Evolutionary conservation across 2,888 invertebrate genomes (phyloP).

Genomic region (Drosophila stalkeri): DNA sequence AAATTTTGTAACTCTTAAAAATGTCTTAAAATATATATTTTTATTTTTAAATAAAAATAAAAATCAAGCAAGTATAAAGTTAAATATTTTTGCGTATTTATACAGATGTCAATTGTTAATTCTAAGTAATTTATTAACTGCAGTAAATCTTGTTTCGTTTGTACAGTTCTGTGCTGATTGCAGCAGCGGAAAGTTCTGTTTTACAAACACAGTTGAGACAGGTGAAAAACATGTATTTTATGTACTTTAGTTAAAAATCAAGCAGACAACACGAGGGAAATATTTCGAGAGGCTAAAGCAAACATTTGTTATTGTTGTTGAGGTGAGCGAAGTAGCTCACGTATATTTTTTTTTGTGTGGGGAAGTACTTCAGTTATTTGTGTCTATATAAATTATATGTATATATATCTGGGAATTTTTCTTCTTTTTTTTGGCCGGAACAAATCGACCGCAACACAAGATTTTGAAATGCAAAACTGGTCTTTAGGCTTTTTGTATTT

Average conservation of each 20-base stretch:
- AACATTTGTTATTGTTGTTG: constrained; percentile 14
- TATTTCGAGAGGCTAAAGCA: neutral
- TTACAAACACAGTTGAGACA: neutral
- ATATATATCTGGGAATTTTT: neutral
- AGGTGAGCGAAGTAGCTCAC: constrained; percentile 7
- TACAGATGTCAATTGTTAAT: neutral
- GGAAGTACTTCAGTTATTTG: constrained; percentile 45
- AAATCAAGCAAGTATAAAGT: neutral
- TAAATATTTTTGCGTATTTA: neutral
- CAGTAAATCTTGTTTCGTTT: neutral
- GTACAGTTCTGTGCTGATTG: neutral
- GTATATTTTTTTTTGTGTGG: constrained; percentile 1
- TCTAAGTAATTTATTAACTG: neutral
- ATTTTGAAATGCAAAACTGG: constrained; percentile 37
- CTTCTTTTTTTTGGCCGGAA: constrained; percentile 10
- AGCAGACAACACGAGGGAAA: constrained; percentile 2
- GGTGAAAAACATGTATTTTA: neutral
- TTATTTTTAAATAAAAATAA: neutral
- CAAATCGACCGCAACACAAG: constrained; percentile 12
- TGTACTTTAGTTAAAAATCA: neutral
- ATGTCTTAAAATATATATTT: neutral
- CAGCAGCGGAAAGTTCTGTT: neutral
- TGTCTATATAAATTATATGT: neutral
- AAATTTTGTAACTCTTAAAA: neutral
- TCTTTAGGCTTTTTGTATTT: constrained; percentile 14